Conservation (phyloP, 2,888 invertebrate species). For the Ormyrus labotus region DNA sequence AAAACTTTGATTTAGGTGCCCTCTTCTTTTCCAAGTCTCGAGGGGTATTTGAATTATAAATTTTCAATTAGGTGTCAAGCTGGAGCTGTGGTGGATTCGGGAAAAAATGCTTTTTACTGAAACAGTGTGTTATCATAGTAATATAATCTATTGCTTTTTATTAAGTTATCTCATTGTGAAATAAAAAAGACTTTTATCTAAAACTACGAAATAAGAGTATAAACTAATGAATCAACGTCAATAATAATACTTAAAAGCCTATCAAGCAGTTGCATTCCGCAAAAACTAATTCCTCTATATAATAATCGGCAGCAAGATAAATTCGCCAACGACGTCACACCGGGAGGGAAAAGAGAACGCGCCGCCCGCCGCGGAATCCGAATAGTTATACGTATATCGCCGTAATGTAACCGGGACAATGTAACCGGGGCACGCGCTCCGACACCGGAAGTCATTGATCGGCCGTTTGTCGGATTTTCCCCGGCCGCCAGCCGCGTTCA, state of each 20-base stretch:
- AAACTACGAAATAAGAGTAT: too few relatives aligned
- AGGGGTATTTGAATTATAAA: too few relatives aligned
- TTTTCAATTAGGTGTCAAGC: too few relatives aligned
- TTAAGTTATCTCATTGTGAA: too few relatives aligned
- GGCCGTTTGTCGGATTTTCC: slow-evolving; percentile 21
- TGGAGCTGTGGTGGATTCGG: too few relatives aligned
- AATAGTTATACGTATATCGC: not conserved
- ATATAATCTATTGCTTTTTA: too few relatives aligned
- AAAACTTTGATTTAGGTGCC: too few relatives aligned
- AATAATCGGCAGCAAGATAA: not conserved
- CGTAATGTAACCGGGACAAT: slow-evolving; percentile 19
- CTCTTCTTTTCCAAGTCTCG: too few relatives aligned
- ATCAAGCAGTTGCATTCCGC: slow-evolving; percentile 5
- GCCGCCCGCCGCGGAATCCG: not conserved
- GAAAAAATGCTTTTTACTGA: too few relatives aligned
- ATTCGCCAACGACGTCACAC: not conserved
- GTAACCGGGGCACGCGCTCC: not conserved
- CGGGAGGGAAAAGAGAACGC: not conserved
- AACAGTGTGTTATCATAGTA: too few relatives aligned
- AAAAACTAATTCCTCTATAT: not conserved
- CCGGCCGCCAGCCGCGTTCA: not conserved
- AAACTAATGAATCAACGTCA: too few relatives aligned
- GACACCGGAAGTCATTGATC: slow-evolving; percentile 16
- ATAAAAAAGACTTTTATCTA: too few relatives aligned
- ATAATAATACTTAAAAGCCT: not conserved